phyloP scores from a whole-genome alignment of 1,140 invertebrate species.

The Laodelphax striatellus region DNA sequence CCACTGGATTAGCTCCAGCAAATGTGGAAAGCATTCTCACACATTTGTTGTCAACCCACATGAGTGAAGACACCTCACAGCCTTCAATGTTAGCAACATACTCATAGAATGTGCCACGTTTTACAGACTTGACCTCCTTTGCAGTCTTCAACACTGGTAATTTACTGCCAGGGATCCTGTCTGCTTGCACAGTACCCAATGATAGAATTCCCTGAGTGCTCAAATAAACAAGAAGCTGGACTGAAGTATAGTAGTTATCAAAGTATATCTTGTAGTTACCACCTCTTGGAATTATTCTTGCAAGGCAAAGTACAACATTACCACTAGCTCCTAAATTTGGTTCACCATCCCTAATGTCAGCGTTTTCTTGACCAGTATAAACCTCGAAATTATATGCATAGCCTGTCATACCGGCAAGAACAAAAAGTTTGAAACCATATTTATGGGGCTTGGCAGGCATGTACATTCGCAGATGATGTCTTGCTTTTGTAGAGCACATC shows the following conservation, averaged over 20 bases:
- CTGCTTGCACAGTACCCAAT: not conserved
- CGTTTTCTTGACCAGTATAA: too few species aligned
- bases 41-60: not conserved
- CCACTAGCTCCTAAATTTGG: not conserved
- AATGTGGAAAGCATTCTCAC: not conserved
- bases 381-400: too few species aligned
- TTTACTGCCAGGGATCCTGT: not conserved
- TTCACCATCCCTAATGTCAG: too few species aligned
- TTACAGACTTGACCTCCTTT: not conserved
- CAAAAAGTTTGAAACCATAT: too few species aligned
- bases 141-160: not conserved
- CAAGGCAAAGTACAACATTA: not conserved
- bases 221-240: not conserved
- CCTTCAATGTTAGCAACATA: not conserved
- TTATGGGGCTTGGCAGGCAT: too few species aligned
- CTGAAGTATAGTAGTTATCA: not conserved
- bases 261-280: not conserved
- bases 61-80: not conserved
- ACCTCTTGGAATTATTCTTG: not conserved
- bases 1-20: not conserved
- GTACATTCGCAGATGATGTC: too few species aligned
- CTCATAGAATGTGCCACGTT: not conserved
- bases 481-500: too few species aligned
- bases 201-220: not conserved
- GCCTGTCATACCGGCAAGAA: too few species aligned